Conservation (phyloP, 1,140 invertebrate genomes). For the Pachyrhynchus sulphureomaculatus region DNA sequence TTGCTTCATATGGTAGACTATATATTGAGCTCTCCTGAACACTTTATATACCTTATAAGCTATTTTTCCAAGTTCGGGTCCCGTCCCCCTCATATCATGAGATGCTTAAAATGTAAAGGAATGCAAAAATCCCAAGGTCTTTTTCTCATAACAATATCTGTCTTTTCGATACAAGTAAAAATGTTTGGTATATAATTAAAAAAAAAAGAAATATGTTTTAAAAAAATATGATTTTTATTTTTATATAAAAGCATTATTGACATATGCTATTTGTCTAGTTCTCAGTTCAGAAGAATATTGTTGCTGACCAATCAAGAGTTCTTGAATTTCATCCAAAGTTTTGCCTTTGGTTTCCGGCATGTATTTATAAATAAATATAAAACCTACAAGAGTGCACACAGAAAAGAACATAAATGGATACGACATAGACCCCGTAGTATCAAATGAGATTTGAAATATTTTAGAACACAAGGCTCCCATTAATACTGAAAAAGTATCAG, state of each 20-base stretch:
- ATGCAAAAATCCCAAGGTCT: no score
- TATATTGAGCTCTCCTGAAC: no score
- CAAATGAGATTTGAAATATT: slow-evolving; percentile 65
- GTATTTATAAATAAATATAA: slow-evolving; percentile 62
- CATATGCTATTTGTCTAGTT: slow-evolving; percentile 7
- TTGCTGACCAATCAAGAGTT: slow-evolving; percentile 35
- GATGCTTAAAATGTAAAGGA: no score
- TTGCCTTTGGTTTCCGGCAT: slow-evolving; percentile 84
- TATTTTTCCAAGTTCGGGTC: no score
- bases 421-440: slow-evolving; percentile 59
- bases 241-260: slow-evolving; percentile 4
- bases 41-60: no score
- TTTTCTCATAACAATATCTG: no score
- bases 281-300: slow-evolving; percentile 19
- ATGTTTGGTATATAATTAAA: no score
- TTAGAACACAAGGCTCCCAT: slow-evolving; percentile 75
- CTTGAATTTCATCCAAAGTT: slow-evolving; percentile 59
- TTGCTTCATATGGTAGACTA: no score
- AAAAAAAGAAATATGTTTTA: no score
- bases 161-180: no score
- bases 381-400: slow-evolving; percentile 61
- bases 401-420: slow-evolving; percentile 75
- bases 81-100: no score
- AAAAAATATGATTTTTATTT: background rate
- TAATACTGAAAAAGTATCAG: slow-evolving; percentile 68